These are phyloP conservation scores for Drosophila dunni DNA, from an alignment of 1,140 invertebrate genomes.

Conservation along the genomic window DNA sequence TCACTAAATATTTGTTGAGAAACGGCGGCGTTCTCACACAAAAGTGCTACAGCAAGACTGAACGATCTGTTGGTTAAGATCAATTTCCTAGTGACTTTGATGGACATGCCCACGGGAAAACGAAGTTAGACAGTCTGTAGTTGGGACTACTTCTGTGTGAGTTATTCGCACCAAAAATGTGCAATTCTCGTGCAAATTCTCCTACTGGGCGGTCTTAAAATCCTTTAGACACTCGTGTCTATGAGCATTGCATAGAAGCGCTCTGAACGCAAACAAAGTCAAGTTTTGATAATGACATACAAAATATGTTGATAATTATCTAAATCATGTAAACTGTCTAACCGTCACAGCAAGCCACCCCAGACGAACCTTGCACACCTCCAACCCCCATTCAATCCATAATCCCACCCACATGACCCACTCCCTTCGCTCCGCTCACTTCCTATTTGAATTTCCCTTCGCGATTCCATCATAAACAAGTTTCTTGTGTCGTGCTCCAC, in stretches of 20 bases:
- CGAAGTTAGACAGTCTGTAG: too few species aligned
- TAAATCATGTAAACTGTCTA: slow-evolving; percentile 50
- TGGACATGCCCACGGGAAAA: too few species aligned
- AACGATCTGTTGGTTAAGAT: too few species aligned
- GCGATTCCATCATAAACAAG: slow-evolving; percentile 52
- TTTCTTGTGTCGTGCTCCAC: slow-evolving; percentile 55
- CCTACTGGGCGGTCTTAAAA: too few species aligned
- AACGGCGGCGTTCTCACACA: too few species aligned
- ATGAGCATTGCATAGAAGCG: slow-evolving; percentile 14
- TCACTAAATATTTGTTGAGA: too few species aligned
- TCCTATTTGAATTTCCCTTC: not conserved
- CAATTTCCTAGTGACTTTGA: too few species aligned
- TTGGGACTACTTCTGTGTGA: too few species aligned
- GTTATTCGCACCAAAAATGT: too few species aligned
- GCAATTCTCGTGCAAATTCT: too few species aligned
- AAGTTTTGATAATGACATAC: slow-evolving; percentile 26
- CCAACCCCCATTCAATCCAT: not conserved
- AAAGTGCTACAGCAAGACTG: too few species aligned
- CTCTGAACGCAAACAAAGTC: slow-evolving; percentile 8
- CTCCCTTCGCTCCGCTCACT: not conserved
- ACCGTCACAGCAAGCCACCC: not conserved
- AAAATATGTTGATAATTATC: slow-evolving; percentile 67
- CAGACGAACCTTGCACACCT: not conserved
- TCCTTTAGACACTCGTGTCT: not conserved
- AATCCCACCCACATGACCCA: not conserved